Conservation (phyloP, 2,797 vertebrate species). For the Pipistrellus pipistrellus region DNA sequence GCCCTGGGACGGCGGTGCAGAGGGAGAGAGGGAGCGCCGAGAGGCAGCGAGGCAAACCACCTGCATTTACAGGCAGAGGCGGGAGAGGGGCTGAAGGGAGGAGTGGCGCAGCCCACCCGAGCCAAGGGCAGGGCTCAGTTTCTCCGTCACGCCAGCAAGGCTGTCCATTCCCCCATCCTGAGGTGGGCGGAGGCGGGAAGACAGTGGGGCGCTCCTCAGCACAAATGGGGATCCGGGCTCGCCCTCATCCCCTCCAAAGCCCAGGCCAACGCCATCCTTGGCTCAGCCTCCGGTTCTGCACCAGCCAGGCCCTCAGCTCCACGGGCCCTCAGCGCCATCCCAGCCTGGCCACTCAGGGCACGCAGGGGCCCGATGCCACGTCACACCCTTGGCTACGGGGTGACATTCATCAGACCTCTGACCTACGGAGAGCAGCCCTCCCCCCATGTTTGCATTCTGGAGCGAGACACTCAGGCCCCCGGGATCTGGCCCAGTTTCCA, state of each 20-base stretch:
- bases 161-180: background rate
- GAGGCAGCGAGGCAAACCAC: background rate
- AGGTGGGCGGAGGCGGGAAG: background rate
- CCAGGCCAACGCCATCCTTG: background rate
- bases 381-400: background rate
- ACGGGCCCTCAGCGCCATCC: background rate
- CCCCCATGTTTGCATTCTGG: background rate
- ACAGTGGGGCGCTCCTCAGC: accelerated
- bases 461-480: background rate
- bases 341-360: background rate
- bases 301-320: background rate
- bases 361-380: background rate
- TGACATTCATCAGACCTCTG: background rate
- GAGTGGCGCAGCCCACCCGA: background rate
- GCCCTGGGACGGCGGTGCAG: background rate
- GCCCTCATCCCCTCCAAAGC: background rate
- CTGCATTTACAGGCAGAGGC: background rate
- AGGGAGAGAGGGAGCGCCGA: accelerated
- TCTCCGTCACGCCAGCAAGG: background rate
- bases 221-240: accelerated
- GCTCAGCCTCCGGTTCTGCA: background rate
- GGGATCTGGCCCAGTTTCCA: background rate
- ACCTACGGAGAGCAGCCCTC: background rate
- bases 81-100: background rate
- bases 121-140: accelerated